Evolutionary conservation across 2,797 vertebrate species (phyloP), one percentile per base, ranked within the genome.

Genomic region (Pantherophis vulpinus): DNA sequence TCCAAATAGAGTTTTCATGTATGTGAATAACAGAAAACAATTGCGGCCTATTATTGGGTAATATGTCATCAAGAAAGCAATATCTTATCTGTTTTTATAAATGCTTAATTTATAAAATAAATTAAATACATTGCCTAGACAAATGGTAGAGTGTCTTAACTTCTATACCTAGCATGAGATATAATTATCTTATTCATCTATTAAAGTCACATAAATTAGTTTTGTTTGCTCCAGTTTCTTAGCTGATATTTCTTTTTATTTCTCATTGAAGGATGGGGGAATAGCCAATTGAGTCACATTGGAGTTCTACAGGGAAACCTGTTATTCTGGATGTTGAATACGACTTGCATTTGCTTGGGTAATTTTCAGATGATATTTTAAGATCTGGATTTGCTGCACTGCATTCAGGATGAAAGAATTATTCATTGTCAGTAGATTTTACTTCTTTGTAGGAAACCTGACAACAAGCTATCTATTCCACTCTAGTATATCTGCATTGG

Each of bases 11-110:
- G 8, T 87, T 94, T 92, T 86, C 12, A 93, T 90, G 93, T 90
- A 23, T 86, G 88, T 70, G 66, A 94, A 95, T 91, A 66, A 94
- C 92, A 96, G 37, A 25, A 63, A 60, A 94, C 1, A 16, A 51
- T 42, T 66, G 1, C 56, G 74, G 86, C 1, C 37, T 13, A 61
- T 83, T 42, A 66, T 83, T 54, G 60, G 51, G 88, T 63, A 94
- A 37, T 89, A 8, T 60, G 10, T 74, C 61, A 0, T 13, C 6
- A 51, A 16, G 88, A 91, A 93, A 91, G 94, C 91, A 56, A 95
- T 90, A 93, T 18, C 87, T 23, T 55, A 87, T 88, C 90, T 18
- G 16, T 91, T 91, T 91, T 91, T 91, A 59, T 55, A 4, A 83
- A 55, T 63, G 58, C 20, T 59, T 58, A 58, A 58, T 58, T 58